phyloP scores from a whole-genome alignment of 2,797 vertebrate species.

The Erpetoichthys calabaricus region DNA sequence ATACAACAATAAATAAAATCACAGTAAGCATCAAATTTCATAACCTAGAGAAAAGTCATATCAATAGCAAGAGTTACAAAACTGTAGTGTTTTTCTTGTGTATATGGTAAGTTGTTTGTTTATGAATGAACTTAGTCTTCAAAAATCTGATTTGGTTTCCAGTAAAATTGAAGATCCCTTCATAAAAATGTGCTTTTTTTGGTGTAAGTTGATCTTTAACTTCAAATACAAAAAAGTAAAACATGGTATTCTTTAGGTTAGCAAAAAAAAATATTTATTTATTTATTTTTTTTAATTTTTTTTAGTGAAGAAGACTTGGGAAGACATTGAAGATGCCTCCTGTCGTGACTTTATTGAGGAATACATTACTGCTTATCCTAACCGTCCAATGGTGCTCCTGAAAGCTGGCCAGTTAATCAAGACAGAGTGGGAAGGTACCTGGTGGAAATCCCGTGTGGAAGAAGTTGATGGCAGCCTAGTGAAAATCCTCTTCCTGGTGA shows the following conservation, averaged over 20 bases:
- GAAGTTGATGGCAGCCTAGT: conserved; percentile 94
- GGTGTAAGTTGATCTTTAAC: no score
- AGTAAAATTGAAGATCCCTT: no score
- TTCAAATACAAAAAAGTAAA: no score
- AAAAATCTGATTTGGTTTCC: no score
- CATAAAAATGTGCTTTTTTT: no score
- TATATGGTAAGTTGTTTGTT: background rate
- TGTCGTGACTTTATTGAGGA: conserved; percentile 92
- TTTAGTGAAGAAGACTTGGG: conserved; percentile 79
- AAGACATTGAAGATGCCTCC: conserved; percentile 89
- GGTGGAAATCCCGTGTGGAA: conserved; percentile 95
- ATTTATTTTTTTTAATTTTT: background rate
- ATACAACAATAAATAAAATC: no score
- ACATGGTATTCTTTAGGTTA: no score
- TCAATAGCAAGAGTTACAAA: no score
- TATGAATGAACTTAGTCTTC: no score
- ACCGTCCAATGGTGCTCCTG: conserved; percentile 96
- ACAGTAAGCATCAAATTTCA: no score
- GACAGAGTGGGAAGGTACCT: conserved; percentile 96
- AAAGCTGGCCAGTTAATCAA: conserved; percentile 90
- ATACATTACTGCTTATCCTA: conserved; percentile 91
- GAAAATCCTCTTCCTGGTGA: conserved; percentile 93
- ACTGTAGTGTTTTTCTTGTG: background rate
- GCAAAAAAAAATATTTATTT: conserved; percentile 1
- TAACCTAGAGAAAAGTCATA: no score